Conservation (phyloP, 2,797 vertebrate genomes). For the Spheniscus humboldti region DNA sequence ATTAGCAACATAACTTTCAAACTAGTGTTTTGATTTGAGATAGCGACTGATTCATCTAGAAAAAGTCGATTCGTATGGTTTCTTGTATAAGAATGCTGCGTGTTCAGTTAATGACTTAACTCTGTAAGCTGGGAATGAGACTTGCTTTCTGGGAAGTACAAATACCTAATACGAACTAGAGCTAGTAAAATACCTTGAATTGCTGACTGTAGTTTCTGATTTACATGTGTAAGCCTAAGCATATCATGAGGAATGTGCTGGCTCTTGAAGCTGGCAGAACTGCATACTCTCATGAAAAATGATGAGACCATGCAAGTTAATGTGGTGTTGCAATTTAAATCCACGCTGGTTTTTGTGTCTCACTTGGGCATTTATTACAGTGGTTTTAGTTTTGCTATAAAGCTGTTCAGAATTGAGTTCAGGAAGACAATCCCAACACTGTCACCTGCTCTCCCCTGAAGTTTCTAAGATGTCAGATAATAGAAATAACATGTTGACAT, state of each 20-base stretch:
- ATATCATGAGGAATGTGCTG: background rate
- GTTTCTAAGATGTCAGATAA: background rate
- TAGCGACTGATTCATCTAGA: background rate
- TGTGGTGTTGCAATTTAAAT: background rate
- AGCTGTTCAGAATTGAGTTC: background rate
- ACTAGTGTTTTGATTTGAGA: background rate
- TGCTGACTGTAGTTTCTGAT: background rate
- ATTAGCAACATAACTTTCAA: background rate
- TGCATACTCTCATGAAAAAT: background rate
- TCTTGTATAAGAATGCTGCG: background rate
- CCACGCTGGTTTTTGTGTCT: background rate
- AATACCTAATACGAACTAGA: background rate
- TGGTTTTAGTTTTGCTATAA: background rate
- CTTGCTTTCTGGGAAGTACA: background rate
- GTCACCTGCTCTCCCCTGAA: background rate
- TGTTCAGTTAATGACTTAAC: background rate
- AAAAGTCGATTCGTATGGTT: background rate
- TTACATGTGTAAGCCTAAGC: background rate
- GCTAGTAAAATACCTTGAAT: background rate
- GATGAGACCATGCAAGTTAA: background rate
- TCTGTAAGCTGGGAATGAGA: background rate
- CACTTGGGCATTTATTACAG: background rate
- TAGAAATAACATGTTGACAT: background rate
- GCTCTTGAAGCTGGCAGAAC: background rate
- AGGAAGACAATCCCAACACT: background rate